A percentile compares a stretch with the other conserved stretches of the same genome.
Evolutionary conservation across 2,113 vertebrate genomes (phyloP).

Genomic region (Sitta europaea): DNA sequence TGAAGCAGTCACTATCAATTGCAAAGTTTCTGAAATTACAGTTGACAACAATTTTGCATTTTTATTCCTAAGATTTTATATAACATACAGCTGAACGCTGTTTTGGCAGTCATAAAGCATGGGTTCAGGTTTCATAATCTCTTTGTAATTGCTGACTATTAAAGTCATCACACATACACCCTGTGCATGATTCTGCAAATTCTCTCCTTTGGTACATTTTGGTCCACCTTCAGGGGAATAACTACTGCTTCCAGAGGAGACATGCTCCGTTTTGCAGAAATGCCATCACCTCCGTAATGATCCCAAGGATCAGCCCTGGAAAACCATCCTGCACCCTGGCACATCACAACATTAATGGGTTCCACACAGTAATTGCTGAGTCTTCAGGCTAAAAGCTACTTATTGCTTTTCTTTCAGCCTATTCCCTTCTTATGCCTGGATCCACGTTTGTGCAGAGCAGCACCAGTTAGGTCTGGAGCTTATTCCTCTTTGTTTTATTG

Average conservation of each 20-base stretch:
- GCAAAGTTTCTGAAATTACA: background rate
- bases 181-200: background rate
- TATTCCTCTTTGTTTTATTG: background rate
- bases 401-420: background rate
- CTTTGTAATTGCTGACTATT: background rate
- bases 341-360: background rate
- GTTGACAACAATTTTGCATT: background rate
- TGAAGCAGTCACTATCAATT: background rate
- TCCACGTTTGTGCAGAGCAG: background rate
- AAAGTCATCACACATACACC: accelerated
- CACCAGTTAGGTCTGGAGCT: background rate
- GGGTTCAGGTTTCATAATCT: background rate
- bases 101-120: background rate
- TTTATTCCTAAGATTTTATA: background rate
- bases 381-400: background rate
- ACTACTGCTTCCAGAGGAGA: background rate
- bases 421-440: background rate
- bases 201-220: background rate
- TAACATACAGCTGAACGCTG: background rate
- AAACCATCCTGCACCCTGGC: background rate
- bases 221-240: background rate
- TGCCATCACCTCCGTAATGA: background rate
- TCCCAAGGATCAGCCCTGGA: background rate
- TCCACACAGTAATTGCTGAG: background rate
- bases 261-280: background rate